phyloP scores from a whole-genome alignment of 2,113 vertebrate genomes.

The Lanius collurio region DNA sequence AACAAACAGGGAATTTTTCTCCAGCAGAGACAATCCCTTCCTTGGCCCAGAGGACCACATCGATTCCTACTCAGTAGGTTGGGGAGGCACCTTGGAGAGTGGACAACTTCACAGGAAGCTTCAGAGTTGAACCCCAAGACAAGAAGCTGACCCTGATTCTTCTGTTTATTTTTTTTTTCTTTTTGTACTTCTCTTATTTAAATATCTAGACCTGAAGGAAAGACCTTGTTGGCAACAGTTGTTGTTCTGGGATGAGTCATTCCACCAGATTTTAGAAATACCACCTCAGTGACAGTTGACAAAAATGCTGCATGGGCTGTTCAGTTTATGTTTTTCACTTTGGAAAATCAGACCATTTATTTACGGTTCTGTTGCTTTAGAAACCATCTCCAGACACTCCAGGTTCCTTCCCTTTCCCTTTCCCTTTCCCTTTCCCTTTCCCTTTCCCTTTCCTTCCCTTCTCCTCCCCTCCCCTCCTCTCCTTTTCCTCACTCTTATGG shows the following conservation, averaged over 20 bases:
- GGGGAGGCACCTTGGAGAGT: not conserved
- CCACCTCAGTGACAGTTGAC: constrained; percentile 57
- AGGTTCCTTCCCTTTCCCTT: not conserved
- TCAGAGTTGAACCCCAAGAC: not conserved
- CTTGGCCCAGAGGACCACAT: not conserved
- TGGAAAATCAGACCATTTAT: constrained; percentile 57
- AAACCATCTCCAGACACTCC: constrained; percentile 6
- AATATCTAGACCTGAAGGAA: constrained; percentile 50
- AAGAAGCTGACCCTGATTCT: not conserved
- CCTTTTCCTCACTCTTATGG: not conserved
- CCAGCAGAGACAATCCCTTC: not conserved
- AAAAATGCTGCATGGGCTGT: constrained; percentile 52
- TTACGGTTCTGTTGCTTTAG: constrained; percentile 56
- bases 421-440: rapidly evolving
- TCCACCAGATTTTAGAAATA: constrained; percentile 59
- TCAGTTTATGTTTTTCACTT: constrained; percentile 56
- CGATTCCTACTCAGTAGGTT: not conserved
- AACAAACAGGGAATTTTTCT: not conserved
- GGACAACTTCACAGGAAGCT: not conserved
- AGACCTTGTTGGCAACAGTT: constrained; percentile 54
- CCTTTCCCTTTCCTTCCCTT: rapidly evolving
- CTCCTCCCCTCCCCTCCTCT: no score
- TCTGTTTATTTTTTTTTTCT: not conserved
- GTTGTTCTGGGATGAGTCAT: constrained; percentile 59
- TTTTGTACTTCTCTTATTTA: not conserved